Percentiles rank a stretch among this genome's conserved stretches.
Evolutionary conservation across 2,113 vertebrate species (phyloP).

Genomic region (Saiga tatarica): DNA sequence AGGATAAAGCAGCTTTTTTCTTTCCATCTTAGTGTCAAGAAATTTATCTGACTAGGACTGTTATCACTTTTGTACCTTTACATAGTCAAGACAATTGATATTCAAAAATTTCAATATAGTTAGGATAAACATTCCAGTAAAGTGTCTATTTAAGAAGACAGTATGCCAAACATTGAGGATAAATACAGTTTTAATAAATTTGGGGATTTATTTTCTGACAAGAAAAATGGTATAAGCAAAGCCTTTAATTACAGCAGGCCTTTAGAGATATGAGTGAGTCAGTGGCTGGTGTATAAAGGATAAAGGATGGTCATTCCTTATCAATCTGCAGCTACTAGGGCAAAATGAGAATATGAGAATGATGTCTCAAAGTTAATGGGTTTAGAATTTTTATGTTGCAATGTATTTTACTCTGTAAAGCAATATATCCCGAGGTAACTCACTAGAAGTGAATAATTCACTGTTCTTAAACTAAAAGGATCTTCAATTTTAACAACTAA

Average conservation of each 20-base stretch:
- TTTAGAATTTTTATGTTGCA: background rate
- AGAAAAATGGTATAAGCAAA: slow-evolving; percentile 23
- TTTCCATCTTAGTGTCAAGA: background rate
- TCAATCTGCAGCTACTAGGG: background rate
- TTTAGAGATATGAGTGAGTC: background rate
- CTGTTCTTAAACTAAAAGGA: background rate
- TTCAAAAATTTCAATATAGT: background rate
- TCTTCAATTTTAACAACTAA: background rate
- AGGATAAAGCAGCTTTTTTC: background rate
- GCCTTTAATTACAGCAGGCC: background rate
- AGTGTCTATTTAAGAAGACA: background rate
- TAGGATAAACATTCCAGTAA: background rate
- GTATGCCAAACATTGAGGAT: background rate
- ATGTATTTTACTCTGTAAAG: background rate
- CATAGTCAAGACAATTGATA: background rate
- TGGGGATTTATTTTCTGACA: background rate
- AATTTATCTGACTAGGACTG: background rate
- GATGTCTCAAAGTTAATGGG: background rate
- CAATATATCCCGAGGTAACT: background rate
- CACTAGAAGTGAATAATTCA: background rate
- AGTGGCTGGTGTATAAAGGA: background rate
- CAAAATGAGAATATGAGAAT: background rate
- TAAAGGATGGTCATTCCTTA: background rate
- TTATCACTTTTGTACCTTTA: background rate
- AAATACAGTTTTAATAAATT: background rate